Conservation (phyloP, 2,113 vertebrate genomes). For the Rhinopomastus cyanomelas region DNA sequence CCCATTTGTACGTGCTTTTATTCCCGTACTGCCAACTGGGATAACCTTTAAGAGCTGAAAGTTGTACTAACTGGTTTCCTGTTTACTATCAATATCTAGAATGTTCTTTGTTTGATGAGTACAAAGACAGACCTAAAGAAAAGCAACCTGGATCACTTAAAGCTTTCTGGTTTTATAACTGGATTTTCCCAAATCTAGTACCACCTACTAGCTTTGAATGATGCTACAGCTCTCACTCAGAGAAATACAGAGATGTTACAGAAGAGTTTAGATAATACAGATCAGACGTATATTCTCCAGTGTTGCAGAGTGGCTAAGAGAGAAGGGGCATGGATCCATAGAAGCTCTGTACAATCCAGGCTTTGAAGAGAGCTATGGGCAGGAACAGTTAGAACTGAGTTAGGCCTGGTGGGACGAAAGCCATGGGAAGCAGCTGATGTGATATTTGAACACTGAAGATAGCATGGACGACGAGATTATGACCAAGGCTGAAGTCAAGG, state of each 20-base stretch:
- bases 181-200: not conserved
- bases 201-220: not conserved
- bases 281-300: not conserved
- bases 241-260: not conserved
- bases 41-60: slow-evolving; percentile 12
- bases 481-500: no score
- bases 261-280: not conserved
- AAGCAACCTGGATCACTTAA: not conserved
- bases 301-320: no score
- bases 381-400: no score
- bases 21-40: not conserved
- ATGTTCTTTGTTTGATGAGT: not conserved
- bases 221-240: not conserved
- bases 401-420: no score
- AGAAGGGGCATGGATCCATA: no score
- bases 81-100: not conserved
- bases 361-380: no score
- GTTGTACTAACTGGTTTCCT: not conserved
- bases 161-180: not conserved
- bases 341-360: no score
- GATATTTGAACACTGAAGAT: no score
- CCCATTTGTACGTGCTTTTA: not conserved
- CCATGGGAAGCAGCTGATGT: no score
- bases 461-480: no score
- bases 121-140: not conserved